Conservation (phyloP, 1,140 invertebrate genomes). For the Drosophila ananassae region DNA sequence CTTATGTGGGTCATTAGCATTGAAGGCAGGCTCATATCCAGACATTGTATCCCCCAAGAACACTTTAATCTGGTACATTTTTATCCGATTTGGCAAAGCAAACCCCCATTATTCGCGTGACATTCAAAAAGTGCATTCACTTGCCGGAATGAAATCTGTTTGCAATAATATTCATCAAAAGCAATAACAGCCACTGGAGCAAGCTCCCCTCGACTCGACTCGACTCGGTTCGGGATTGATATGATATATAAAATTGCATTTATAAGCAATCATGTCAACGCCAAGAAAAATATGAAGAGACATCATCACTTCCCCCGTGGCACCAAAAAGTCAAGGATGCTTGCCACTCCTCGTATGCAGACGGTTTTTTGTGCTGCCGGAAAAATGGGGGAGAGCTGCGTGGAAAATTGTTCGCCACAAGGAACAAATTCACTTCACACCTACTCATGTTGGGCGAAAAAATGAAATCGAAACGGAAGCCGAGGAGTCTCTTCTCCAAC, state of each 20-base stretch:
- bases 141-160: constrained; percentile 63
- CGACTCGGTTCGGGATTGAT: constrained; percentile 39
- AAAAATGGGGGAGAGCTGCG: background rate
- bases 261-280: constrained; percentile 81
- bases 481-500: constrained; percentile 25
- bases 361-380: background rate
- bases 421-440: constrained; percentile 70
- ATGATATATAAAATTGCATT: constrained; percentile 79
- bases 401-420: constrained; percentile 26
- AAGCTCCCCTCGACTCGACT: background rate
- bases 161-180: constrained; percentile 78
- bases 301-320: constrained; percentile 17
- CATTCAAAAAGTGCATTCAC: constrained; percentile 63
- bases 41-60: background rate
- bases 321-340: background rate
- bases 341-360: constrained; percentile 13
- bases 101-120: constrained; percentile 7
- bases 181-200: constrained; percentile 43
- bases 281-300: constrained; percentile 65
- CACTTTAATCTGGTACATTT: background rate
- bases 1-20: constrained; percentile 75
- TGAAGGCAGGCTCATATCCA: constrained; percentile 9
- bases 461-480: constrained; percentile 76
- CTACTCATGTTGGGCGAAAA: constrained; percentile 44
- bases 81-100: constrained; percentile 14